These are phyloP conservation scores for Dipodomys merriami DNA, from an alignment of 2,113 vertebrate species.

Conservation along the genomic window DNA sequence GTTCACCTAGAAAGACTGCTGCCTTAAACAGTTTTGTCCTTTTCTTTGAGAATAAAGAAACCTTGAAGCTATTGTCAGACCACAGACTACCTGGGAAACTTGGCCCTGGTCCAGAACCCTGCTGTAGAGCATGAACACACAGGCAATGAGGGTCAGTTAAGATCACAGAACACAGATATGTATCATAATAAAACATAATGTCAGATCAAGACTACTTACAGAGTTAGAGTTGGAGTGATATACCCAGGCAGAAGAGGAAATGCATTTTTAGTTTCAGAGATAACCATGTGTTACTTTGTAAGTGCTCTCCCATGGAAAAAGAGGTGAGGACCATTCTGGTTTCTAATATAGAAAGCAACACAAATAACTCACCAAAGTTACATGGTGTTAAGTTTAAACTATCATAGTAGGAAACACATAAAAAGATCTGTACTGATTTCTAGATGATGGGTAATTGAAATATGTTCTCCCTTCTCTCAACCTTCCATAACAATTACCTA, in stretches of 20 bases:
- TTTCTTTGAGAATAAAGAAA: not conserved
- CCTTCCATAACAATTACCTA: not conserved
- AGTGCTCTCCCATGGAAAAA: not conserved
- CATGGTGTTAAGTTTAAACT: not conserved
- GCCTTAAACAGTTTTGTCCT: not conserved
- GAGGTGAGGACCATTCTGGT: not conserved
- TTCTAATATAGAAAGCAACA: not conserved
- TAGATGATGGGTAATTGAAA: not conserved
- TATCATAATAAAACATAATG: conserved; percentile 50
- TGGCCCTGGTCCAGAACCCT: not conserved
- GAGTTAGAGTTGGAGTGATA: not conserved
- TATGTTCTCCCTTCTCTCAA: not conserved
- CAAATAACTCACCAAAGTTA: not conserved
- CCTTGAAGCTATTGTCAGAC: not conserved
- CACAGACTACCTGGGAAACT: not conserved
- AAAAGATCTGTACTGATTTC: not conserved
- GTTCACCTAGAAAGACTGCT: not conserved
- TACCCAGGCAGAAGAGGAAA: not conserved
- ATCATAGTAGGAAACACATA: not conserved
- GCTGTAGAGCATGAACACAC: rapidly evolving
- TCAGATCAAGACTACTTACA: not conserved
- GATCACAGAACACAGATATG: conserved; percentile 47
- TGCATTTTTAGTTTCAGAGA: conserved; percentile 54
- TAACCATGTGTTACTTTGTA: conserved; percentile 47
- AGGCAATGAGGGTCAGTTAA: not conserved